These are phyloP conservation scores for Phoeniculus purpureus DNA, from an alignment of 2,797 vertebrate species.

Conservation along the genomic window DNA sequence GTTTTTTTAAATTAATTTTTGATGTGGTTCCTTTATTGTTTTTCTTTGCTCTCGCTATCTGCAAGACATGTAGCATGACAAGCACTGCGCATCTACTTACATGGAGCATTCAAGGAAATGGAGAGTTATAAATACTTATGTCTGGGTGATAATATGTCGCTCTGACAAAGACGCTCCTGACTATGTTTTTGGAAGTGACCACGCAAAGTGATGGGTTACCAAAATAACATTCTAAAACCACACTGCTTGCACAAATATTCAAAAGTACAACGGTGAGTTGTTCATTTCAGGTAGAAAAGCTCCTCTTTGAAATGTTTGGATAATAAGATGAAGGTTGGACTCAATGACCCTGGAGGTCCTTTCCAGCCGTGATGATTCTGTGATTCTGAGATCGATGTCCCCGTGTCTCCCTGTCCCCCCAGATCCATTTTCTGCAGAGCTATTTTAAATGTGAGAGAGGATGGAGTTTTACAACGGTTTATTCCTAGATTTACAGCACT, in stretches of 20 bases:
- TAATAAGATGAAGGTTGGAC: too few species aligned
- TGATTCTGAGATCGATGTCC: neutral
- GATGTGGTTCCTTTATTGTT: slow-evolving; percentile 28
- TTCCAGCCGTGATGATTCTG: too few species aligned
- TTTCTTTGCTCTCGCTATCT: slow-evolving; percentile 50
- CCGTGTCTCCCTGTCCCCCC: neutral
- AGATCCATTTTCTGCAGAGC: slow-evolving; percentile 21
- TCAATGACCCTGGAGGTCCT: too few species aligned
- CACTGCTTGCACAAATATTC: neutral
- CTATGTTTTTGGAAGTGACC: neutral
- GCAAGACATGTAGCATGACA: slow-evolving; percentile 58
- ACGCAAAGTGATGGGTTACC: neutral
- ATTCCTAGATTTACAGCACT: slow-evolving; percentile 51
- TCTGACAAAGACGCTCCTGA: neutral
- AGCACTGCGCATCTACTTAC: slow-evolving; percentile 35
- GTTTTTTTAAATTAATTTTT: neutral
- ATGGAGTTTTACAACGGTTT: slow-evolving; percentile 34
- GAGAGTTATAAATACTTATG: slow-evolving; percentile 62
- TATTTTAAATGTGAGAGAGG: neutral
- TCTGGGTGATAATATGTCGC: neutral
- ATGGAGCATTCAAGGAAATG: slow-evolving; percentile 33
- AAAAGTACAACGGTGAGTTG: neutral
- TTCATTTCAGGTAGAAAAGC: neutral
- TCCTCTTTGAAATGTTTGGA: neutral
- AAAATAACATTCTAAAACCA: neutral